Evolutionary conservation across 2,888 invertebrate genomes (phyloP), one percentile per base, ranked within the genome.

Genomic region (Drosophila nr. medialis): DNA sequence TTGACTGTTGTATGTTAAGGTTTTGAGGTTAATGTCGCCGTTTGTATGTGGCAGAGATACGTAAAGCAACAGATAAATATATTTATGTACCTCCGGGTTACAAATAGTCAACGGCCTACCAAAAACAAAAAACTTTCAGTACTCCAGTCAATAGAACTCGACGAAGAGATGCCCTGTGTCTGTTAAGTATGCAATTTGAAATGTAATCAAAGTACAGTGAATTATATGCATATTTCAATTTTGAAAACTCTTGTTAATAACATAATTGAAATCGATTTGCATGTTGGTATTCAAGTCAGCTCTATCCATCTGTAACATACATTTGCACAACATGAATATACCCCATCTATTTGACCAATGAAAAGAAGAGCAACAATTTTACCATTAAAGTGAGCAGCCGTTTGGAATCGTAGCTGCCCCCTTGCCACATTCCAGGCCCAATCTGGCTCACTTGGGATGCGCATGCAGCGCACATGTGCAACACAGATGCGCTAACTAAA

Each of bases 21-120:
- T 84, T 87, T 83, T 72, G 81, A 75, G 87, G 83, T 78, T 86
- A 86, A 86, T 86, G 84, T 86, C 78, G 87, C 84, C 73, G 78
- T 84, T 83, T 84, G 87, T 83, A 83, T 83, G 84, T 77, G 65
- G 45, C 69, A 63, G 54, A 70, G 63, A 77, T 76, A 64, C 61
- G 40, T 50, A 64, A 34, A 51, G 62, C 69, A 58, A 58, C 53
- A 54, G 36, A 51, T 53, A 53, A 45, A 60, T 60, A 66, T 64
- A 66, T 71, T 64, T 76, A 67, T 77, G 67, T 45, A 71, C 77
- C 78, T 69, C 68, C 72, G 69, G 64, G 77, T 65, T 71, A 77
- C 72, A 75, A 77, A 68, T 68, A 74, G 67, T 62, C 40, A 64
- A 72, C 67, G 70, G 69, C 72, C 74, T 62, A 77, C 42, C 63